phyloP scores from a whole-genome alignment of 2,888 invertebrate species.

The Gisinianus flammeolus region DNA sequence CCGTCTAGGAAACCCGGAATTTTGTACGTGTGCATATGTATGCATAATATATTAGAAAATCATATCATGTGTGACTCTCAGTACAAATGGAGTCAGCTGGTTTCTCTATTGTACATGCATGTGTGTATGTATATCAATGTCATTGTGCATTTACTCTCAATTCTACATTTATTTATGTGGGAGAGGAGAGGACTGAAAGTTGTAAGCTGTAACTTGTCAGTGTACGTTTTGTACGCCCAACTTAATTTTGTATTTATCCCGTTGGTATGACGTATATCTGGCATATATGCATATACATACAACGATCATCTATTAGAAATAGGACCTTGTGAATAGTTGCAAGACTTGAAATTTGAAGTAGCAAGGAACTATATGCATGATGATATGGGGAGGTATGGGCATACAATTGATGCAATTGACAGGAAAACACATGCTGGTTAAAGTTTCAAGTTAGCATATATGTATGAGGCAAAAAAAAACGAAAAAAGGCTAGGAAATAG shows the following conservation, averaged over 20 bases:
- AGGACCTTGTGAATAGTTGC: not conserved
- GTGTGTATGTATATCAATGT: too few species aligned
- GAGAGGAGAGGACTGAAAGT: not conserved
- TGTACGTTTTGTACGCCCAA: not conserved
- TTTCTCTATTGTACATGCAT: too few species aligned
- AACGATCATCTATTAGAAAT: not conserved
- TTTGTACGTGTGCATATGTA: too few species aligned
- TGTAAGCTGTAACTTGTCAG: not conserved
- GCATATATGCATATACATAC: not conserved
- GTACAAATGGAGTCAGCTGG: too few species aligned
- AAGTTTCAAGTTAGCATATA: not conserved
- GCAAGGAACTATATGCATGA: too few species aligned
- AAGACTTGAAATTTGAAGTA: constrained; percentile 1
- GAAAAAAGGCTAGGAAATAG: not conserved
- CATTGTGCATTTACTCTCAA: not conserved
- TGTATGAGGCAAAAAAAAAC: not conserved
- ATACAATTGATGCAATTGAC: constrained; percentile 12
- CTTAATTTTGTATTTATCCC: not conserved
- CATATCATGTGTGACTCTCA: not conserved
- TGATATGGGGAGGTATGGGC: not conserved
- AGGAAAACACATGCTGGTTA: constrained; percentile 5
- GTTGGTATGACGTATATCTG: not conserved
- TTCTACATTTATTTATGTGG: not conserved
- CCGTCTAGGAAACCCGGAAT: too few species aligned
- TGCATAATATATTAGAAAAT: not conserved